These are phyloP conservation scores for Odontocolon sp. DNA, from an alignment of 2,888 invertebrate genomes.

Conservation along the genomic window DNA sequence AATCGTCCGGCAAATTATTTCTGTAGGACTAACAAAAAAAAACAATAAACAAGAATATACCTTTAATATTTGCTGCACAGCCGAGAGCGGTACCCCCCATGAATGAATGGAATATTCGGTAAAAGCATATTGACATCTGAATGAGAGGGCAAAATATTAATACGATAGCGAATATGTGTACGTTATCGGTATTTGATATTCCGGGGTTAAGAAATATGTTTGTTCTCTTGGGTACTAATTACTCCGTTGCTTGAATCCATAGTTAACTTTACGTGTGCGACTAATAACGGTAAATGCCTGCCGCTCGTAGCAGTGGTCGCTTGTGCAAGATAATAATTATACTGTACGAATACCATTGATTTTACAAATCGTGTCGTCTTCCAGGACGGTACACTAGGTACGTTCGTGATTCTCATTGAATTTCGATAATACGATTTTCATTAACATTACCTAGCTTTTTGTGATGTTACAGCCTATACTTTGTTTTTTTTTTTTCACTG, in stretches of 20 bases:
- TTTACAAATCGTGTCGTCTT: neutral
- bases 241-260: constrained; percentile 21
- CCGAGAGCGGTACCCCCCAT: constrained; percentile 56
- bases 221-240: constrained; percentile 56
- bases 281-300: constrained; percentile 44
- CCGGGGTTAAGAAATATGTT: constrained; percentile 41
- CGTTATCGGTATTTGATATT: constrained; percentile 57
- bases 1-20: constrained; percentile 69
- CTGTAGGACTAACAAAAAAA: constrained; percentile 77
- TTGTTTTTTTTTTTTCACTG: constrained; percentile 36
- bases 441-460: constrained; percentile 51
- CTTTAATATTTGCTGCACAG: constrained; percentile 56
- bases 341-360: constrained; percentile 15
- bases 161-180: constrained; percentile 74
- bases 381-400: neutral
- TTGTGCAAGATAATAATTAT: constrained; percentile 42
- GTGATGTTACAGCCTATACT: constrained; percentile 56
- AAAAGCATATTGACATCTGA: constrained; percentile 73
- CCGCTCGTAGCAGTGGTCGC: constrained; percentile 32
- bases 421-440: constrained; percentile 24
- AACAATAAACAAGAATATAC: constrained; percentile 8
- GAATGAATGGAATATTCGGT: constrained; percentile 69
- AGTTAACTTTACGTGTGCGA: constrained; percentile 36
- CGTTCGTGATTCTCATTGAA: neutral
- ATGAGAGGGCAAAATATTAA: constrained; percentile 81